These are phyloP conservation scores for Hesperia comma DNA, from an alignment of 2,888 invertebrate species.

Conservation along the genomic window DNA sequence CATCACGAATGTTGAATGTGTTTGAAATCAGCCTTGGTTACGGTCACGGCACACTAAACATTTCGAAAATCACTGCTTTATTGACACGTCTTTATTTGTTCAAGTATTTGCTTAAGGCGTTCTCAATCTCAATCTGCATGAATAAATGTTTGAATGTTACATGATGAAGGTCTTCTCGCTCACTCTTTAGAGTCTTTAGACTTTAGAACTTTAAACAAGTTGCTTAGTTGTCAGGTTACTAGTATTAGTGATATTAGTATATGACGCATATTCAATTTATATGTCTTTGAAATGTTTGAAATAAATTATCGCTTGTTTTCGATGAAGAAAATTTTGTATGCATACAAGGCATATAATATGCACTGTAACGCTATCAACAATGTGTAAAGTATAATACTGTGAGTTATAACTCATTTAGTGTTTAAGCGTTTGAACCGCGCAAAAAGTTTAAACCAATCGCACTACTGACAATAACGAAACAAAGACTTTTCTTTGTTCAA, in stretches of 20 bases:
- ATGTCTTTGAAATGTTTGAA: neutral
- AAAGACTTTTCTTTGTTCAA: no score
- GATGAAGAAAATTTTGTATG: neutral
- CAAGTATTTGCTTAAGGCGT: constrained; percentile 22
- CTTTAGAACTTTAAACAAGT: no score
- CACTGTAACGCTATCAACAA: neutral
- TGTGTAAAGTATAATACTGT: neutral
- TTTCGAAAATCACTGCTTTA: constrained; percentile 29
- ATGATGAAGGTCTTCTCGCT: neutral
- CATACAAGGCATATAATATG: no score
- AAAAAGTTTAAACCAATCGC: no score
- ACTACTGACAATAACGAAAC: no score
- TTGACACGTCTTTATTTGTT: constrained; percentile 15
- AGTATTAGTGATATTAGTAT: no score
- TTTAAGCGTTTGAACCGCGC: no score
- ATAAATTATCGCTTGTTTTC: neutral
- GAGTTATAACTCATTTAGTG: no score
- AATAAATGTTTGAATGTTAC: constrained; percentile 17
- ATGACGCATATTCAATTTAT: no score
- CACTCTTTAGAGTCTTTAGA: neutral
- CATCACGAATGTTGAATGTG: neutral
- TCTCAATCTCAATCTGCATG: constrained; percentile 2
- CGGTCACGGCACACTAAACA: constrained; percentile 16
- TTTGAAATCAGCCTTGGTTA: constrained; percentile 17
- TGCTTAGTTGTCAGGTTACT: no score